Base-by-base conservation (phyloP, 2,888 invertebrate species). In the Callosobruchus maculatus region DNA sequence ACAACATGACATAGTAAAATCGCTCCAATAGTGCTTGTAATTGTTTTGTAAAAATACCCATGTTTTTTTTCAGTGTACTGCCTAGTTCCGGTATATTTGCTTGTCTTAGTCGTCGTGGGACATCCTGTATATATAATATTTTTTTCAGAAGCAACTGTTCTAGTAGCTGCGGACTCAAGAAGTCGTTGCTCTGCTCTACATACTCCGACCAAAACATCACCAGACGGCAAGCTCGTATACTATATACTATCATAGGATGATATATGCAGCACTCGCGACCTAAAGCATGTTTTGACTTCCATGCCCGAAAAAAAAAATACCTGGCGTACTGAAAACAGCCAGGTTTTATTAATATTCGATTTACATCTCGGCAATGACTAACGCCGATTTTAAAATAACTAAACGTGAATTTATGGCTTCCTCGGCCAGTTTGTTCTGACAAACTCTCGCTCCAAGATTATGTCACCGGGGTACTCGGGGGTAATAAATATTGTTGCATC, bases 401-500 rank as follows among this genome's bases (percentile, higher is more conserved):
- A 49, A 49, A 49, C 49, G 49, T 49, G 49, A 49, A 49, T 49
- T 49, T 49, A 49, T 49, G 49, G 49, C 18, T 49, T 49, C 49
- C 49, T 49, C 49, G 49, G 13, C 49, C 49, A 49, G 49, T 49
- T 49, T 49, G 49, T 49, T 49, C 49, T 49, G 49, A 49, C 49
- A 49, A 49, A 49, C 49, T 49, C 49, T 18, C 18, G 49, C 49
- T 49, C 49, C 49, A 49, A 49, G 49, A 49, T 49, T 49, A 49
- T 49, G 49, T 49, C 49, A 49, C 49, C 49, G 49, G 3, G 49
- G 49, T 13, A 13, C 49, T 49, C 1, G 13, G 18, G 49, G 13
- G 49, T 21, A 5, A 81, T 82, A 81, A 80, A 81, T 81, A 79
- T 78, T 77, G 79, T 78, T 76, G 76, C 77, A 75, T 78, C 78